Evolutionary conservation across 2,113 vertebrate genomes (phyloP), one percentile per base, ranked within the genome.

Genomic region (Apteryx owenii): DNA sequence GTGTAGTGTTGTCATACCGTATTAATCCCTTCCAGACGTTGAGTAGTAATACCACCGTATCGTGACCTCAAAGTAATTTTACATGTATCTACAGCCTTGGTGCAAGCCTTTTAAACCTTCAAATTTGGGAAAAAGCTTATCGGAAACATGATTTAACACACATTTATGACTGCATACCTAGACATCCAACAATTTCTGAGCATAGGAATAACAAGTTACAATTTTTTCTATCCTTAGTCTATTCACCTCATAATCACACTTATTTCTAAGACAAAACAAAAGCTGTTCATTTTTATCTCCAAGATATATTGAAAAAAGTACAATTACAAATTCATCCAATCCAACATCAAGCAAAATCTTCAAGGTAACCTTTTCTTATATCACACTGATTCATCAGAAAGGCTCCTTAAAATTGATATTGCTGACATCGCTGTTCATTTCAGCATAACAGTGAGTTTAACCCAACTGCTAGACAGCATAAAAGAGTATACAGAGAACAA

Each of bases 21-120:
- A 50, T 46, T 94, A 96, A 82, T 89, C 62, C 53, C 65, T 85
- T 85, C 89, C 84, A 95, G 78, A 72, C 69, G n/a, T 76, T 56
- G 28, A 33, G 46, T 1, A 72, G n/a, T 42, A 72, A 53, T 12
- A 87, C 10, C 36, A 77, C 13, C 7, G n/a, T 12, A 12, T 33
- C 5, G 4, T 28, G 48, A 73, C 71, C 48, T 91, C 75, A 80
- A 91, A 91, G 69, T 38, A 25, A 25, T n/a, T 60, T 68, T 12
- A 22, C 48, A 48, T 38, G 42, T 42, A 29, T 28, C 31, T 58
- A 21, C 3, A n/a, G 15, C 25, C 21, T 58, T 33, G 68, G 3
- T 22, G 38, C 17, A 58, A 85, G 26, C 12, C 6, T 60, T 79
- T 78, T 40, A 72, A 80, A 36, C n/a, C 82, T 25, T 5, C n/a